Base-by-base conservation (phyloP, 2,113 vertebrate genomes). In the Phasianus colchicus region DNA sequence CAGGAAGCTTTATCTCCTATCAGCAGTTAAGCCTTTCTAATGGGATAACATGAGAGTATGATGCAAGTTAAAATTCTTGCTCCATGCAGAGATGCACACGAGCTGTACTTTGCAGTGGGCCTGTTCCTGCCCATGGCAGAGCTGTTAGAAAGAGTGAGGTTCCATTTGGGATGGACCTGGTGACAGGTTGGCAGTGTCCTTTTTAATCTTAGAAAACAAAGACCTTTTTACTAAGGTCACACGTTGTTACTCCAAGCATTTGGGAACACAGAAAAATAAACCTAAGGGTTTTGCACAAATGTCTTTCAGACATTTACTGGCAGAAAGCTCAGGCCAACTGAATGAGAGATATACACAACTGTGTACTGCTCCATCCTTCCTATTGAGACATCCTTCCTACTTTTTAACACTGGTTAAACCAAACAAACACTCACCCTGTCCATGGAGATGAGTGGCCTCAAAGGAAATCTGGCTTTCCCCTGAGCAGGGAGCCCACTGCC, bases 21-120 rank as follows among this genome's bases (percentile, higher is more conserved):
- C 34, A 36, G 81, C 29, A 34, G 81, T 83, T 96, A 95, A 90
- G 86, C 80, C 90, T 96, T 95, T 84, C 86, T 86, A 96, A 91
- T 15, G 54, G 78, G 72, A 89, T 95, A 96, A 69, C 63, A 79
- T 81, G 66, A 88, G 79, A 95, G 54, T 16, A 88, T 58, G 90
- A 90, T 87, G 72, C 78, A 92, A 93, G 93, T 94, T 94, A 76
- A 96, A 96, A 93, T 94, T 96, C 83, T 21, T 45, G 69, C 89
- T 93, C 92, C 65, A 70, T 89, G 86, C 87, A 96, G 96, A 97
- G 95, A 93, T 95, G 93, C 80, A 69, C 93, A 64, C 47, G 95
- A 93, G 76, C 95, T 89, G 60, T 67, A 73, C 74, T 70, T 92
- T 91, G 90, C 67, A 90, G 85, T 58, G 63, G 34, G 60, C 80